Evolutionary conservation across 1,140 invertebrate species (phyloP), one percentile per base, ranked within the genome.

Genomic region (Aporrectodea caliginosa): DNA sequence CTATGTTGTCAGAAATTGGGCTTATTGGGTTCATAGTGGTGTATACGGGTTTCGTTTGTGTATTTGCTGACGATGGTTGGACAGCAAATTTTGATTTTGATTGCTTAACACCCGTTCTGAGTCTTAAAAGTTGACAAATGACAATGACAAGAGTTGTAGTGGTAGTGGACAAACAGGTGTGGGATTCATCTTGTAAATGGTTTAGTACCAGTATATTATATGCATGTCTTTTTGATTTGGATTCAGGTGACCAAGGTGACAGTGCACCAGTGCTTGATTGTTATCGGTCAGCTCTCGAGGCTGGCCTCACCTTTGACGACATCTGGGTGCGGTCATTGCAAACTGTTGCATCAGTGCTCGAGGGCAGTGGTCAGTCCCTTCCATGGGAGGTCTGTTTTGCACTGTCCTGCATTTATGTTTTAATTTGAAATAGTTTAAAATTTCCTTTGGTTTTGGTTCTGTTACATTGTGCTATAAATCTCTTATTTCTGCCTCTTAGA

Each of bases 311-410:
- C 2, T 29, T 70, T 27, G 77, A 72, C 27, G 77, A 78, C 27
- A 30, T 78, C 27, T 70, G 77, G 69, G 33, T 35, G 29, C 27
- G 58, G 31, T 33, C 77, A 1, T 69, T 78, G 6, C 43, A 34
- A 32, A 70, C n/a, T 30, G 27, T 78, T 1, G 77, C 58, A 22
- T 69, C 68, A 69, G n/a, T 70, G 29, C 69, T 78, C 29, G 16
- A 34, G 31, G 70, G 33, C 77, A 78, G 69, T 71, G 69, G 69
- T 31, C 77, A 78, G 58, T 29, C 77, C 2, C 27, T 78, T 69
- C 77, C 77, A 22, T 78, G 77, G 77, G 30, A 78, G 77, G 77
- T 78, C 16, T 22, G 77, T 78, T 31, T 35, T 71, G 33, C 43
- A 74, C 22, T n/a, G 33, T 72, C 27, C 43, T 6, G 43, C 6